These are phyloP conservation scores for Madoqua kirkii DNA, from an alignment of 2,113 vertebrate genomes.

Conservation along the genomic window DNA sequence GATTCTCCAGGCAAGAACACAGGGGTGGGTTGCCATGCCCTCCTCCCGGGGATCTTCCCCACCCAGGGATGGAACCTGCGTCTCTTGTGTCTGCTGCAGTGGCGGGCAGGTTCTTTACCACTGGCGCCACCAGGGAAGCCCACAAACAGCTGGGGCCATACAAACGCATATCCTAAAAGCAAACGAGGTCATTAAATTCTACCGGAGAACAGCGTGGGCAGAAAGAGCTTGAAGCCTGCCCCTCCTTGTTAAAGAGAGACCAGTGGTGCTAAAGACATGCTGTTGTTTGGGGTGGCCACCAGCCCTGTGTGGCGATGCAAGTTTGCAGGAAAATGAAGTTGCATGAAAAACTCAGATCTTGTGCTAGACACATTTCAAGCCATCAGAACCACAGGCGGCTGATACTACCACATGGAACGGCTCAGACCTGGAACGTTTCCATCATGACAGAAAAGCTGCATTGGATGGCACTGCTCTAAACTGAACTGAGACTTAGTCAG, in stretches of 20 bases:
- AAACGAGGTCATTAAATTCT: fast-evolving
- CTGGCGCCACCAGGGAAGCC: neutral
- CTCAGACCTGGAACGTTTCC: fast-evolving
- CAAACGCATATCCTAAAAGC: neutral
- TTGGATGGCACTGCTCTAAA: too few species aligned
- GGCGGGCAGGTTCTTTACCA: fast-evolving
- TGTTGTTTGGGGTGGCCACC: neutral
- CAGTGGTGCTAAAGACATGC: fast-evolving
- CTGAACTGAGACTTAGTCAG: neutral
- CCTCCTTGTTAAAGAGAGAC: neutral
- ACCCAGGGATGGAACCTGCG: neutral
- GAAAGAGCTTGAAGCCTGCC: neutral
- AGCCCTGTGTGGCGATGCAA: neutral
- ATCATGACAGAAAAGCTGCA: fast-evolving
- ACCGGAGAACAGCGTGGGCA: fast-evolving
- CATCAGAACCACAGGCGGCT: fast-evolving
- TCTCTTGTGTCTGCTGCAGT: neutral
- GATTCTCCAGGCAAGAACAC: neutral
- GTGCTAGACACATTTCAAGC: neutral
- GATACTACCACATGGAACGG: fast-evolving
- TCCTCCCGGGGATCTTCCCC: neutral
- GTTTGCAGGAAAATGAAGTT: neutral
- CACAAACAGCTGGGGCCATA: neutral
- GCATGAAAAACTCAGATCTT: neutral
- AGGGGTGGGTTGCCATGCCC: neutral